Evolutionary conservation across 2,113 vertebrate genomes (phyloP), one percentile per base, ranked within the genome.

Genomic region (Hemichromis elongatus): DNA sequence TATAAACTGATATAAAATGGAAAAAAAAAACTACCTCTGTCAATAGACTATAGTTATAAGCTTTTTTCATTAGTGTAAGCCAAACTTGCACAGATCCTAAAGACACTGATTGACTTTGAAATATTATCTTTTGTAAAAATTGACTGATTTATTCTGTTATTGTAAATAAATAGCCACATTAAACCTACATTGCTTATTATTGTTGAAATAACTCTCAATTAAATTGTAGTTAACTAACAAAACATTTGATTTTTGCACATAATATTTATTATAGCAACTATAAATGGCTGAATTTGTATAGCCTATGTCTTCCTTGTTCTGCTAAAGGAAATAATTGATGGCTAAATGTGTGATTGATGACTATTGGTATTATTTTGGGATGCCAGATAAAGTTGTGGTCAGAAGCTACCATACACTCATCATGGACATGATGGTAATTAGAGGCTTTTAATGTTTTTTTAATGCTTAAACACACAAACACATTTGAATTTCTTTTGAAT

Each of bases 361-460:
- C 13, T 70, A 18, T 45, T 4, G 42, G 13, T 68, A 42, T 9
- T 0, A 13, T 42, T 14, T 5, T 68, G 35, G 63, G n/a, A 24
- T 42, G 2, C 21, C 37, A 42, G 37, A 66, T 13, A 5, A 37
- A 66, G 33, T 37, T 66, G 4, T 66, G 61, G 61, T 42, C 63
- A 68, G 37, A 68, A 0, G 12, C 24, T 68, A 42, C 5, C n/a
- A 35, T 63, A 63, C 18, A 63, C 30, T 63, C 30, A 0, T 12
- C 1, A 35, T 63, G 59, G 30, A 1, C 0, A n/a, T 42, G 12
- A 9, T 68, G 12, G n/a, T 0, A 24, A 68, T 68, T 68, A 0
- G n/a, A 14, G 63, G 35, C n/a, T 6, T 68, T 68, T 33, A 33
- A 1, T 66, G 14, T 28, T 59, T 9, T 3, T 61, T 12, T 61